Percentiles rank a stretch among this genome's conserved stretches.
phyloP scores from a whole-genome alignment of 2,888 invertebrate species.

The Ganaspis brasiliensis region DNA sequence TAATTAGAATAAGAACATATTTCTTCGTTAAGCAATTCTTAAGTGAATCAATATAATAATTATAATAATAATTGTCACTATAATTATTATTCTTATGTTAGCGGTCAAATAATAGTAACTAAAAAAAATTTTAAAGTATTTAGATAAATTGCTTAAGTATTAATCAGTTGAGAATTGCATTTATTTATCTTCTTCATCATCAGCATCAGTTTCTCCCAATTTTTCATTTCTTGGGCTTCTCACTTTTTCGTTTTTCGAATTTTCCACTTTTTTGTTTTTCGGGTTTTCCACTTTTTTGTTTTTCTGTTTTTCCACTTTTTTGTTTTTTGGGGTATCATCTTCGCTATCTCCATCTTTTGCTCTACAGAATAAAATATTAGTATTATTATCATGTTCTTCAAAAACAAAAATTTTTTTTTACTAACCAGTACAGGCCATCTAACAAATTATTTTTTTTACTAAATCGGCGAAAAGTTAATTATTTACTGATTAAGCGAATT shows the following conservation, averaged over 20 bases:
- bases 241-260: too few species aligned
- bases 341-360: not conserved
- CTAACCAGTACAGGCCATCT: too few species aligned
- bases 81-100: not conserved
- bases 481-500: not conserved
- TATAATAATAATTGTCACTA: not conserved
- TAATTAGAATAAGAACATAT: not conserved
- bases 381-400: not conserved
- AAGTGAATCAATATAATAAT: not conserved
- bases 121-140: not conserved
- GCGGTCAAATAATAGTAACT: not conserved
- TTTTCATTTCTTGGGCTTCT: not conserved
- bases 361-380: not conserved
- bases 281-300: too few species aligned
- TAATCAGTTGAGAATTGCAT: not conserved
- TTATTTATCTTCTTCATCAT: not conserved
- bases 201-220: not conserved
- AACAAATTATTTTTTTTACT: too few species aligned
- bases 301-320: too few species aligned
- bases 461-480: not conserved
- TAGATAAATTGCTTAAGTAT: not conserved
- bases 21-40: not conserved
- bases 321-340: too few species aligned
- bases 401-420: too few species aligned
- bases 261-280: too few species aligned